Evolutionary conservation across 2,888 invertebrate genomes (phyloP), one percentile per base, ranked within the genome.

Genomic region (Tetramorium bicarinatum): DNA sequence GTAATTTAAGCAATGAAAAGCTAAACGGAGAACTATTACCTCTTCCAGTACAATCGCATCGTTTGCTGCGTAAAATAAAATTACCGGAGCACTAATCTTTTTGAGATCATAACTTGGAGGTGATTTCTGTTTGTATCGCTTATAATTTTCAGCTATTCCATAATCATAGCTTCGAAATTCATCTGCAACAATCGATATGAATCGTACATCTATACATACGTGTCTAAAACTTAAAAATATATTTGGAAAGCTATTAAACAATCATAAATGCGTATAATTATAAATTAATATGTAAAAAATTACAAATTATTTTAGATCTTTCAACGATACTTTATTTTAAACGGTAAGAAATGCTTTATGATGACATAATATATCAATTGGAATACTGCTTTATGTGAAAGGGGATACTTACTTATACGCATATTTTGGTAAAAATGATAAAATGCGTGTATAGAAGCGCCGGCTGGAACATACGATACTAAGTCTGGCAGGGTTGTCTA

Each of bases 401-500:
- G 3, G 41, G 0, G 61, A 61, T 74, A 47, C 74, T 61, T n/a
- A 74, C 59, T 21, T 7, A 1, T n/a, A 13, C 1, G 2, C 3
- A 29, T 8, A 74, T 74, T 74, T 74, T 74, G 59, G 8, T 61
- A 74, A 61, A 41, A 61, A 47, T 74, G 74, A 3, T 15, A 1
- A 2, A 74, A n/a, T 29, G 47, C 6, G 34, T 74, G 74, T n/a
- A 74, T 0, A 21, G 59, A 74, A 74, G 8, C 2, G 47, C 72
- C 72, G 1, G 59, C 74, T 61, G 47, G 59, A 13, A 1, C 1
- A 61, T 61, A 6, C 7, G 74, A 59, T 2, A 61, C 3, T 1
- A 74, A 8, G n/a, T 74, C 13, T 74, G 59, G 74, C 29, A 74
- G 44, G 18, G n/a, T 3, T 29, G 74, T 74, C 74, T 74, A 44